Base-by-base conservation (phyloP, 2,797 vertebrate species). In the Tenualosa ilisha region DNA sequence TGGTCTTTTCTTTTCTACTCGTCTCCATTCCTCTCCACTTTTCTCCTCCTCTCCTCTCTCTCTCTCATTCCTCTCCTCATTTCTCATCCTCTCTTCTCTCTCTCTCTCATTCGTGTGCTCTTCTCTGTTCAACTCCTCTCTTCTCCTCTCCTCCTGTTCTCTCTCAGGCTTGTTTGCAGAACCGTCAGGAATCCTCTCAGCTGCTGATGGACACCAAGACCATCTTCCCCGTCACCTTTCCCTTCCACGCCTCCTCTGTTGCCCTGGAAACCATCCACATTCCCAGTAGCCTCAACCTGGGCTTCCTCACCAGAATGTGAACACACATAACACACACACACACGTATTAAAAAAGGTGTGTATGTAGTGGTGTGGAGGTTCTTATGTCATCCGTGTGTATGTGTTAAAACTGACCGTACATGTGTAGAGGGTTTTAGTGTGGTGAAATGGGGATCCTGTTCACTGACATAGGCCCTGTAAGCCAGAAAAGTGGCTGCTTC, bases 151-250 rank as follows among this genome's bases (percentile, higher is more conserved):
- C 24, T 65, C 24, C 63, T 4, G 8, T 9, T 24, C 20, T 22
- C 61, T 26, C 61, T 65, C 2, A 99, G 98, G 86, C 95, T 88
- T 93, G 97, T 90, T 94, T 99, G 88, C 96, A 97, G 91, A 96
- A 96, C 92, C 94, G 97, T 91, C 96, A 95, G 53, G 97, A 99
- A 89, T 96, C 97, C 13, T 95, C 96, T 83, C 96, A 97, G 89
- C 92, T 99, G 91, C 97, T 98, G 91, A 98, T 99, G 97, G 98
- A 99, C 87, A 92, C 96, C 24, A 99, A 98, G 93, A 97, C 96
- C 86, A 96, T 97, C 90, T 99, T 98, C 56, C 97, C 97, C 0
- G 92, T 99, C 86, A 97, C 94, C 6, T 96, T 99, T 56, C 96
- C 95, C 0, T 99, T 98, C 90, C 97, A 95, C 63, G 96, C 97